phyloP scores from a whole-genome alignment of 2,888 invertebrate species.

The Plagodis pulveraria region DNA sequence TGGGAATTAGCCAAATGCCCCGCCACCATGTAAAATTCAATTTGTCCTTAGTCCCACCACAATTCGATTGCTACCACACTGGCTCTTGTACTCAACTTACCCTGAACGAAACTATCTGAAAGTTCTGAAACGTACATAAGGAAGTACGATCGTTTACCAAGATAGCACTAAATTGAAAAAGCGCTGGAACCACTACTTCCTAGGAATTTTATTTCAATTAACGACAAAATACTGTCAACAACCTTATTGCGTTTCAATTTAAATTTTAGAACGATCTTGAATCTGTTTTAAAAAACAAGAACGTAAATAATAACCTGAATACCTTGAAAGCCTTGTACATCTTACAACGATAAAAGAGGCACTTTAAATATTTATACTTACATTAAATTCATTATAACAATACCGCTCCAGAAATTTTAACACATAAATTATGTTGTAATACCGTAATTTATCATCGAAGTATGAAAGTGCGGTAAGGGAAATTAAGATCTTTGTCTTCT shows the following conservation, averaged over 20 bases:
- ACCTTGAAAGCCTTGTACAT: slow-evolving; percentile 30
- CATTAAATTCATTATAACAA: slow-evolving; percentile 37
- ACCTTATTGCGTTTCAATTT: slow-evolving; percentile 14
- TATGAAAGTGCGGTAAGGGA: slow-evolving; percentile 32
- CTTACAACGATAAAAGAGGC: slow-evolving; percentile 20
- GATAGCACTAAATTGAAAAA: slow-evolving; percentile 44
- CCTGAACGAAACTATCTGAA: slow-evolving; percentile 49
- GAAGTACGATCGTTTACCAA: slow-evolving; percentile 42
- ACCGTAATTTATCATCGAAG: slow-evolving; percentile 34
- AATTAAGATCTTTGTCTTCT: slow-evolving; percentile 34
- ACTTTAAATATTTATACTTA: slow-evolving; percentile 26
- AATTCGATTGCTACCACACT: slow-evolving; percentile 2
- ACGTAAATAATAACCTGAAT: slow-evolving; percentile 25
- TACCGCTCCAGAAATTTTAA: slow-evolving; percentile 32
- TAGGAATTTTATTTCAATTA: slow-evolving; percentile 29
- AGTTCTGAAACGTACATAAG: slow-evolving; percentile 49
- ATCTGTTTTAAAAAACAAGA: slow-evolving; percentile 13
- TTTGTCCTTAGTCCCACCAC: not conserved
- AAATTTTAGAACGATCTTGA: slow-evolving; percentile 12
- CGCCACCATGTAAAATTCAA: too few relatives aligned
- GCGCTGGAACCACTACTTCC: slow-evolving; percentile 11
- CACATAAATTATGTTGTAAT: slow-evolving; percentile 32
- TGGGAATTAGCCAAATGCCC: too few relatives aligned
- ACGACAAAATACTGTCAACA: slow-evolving; percentile 13
- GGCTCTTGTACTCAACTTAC: not conserved